Evolutionary conservation across 1,140 invertebrate species (phyloP), one percentile per base, ranked within the genome.

Genomic region (Drosophila tristis): DNA sequence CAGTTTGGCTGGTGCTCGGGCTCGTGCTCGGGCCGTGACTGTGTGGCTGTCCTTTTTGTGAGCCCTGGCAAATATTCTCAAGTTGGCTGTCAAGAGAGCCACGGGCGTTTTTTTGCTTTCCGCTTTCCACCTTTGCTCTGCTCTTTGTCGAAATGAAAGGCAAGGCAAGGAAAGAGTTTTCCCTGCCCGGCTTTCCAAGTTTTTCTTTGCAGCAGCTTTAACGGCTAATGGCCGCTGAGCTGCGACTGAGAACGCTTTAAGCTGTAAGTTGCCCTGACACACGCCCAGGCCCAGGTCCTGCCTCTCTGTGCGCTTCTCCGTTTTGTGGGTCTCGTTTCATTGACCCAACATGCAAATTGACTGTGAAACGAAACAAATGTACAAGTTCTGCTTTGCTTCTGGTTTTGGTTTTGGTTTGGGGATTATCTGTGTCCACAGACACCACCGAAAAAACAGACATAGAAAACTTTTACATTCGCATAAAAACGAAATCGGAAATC

Each of bases 401-500:
- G 43, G 9, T 56, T 56, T 44, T 20, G 42, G n/a, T 25, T 25
- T n/a, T 56, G 43, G 9, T 56, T 56, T 35, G 39, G 35, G 35
- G 35, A 39, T 13, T 11, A 39, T 39, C 35, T 39, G 31, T 31
- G 11, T 13, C 11, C 35, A 35, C 31, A 39, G 35, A 39, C 11
- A 13, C 4, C 11, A 39, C 15, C 54, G 45, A 35, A 47, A 60
- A 73, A 78, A 78, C 70, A 72, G 71, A 75, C 61, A 70, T 61
- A 31, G 62, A 62, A 65, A 78, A 78, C 56, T 64, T 71, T 35
- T 44, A 50, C 35, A 70, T 44, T 70, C 53, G 57, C 31, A 70
- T 78, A 13, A 39, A 78, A 81, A 78, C 63, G 66, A 78, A 81
- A 81, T 81, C 74, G 78, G 56, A 70, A 82, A 67, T 74, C 74